Percentiles rank a stretch among this genome's conserved stretches.
Evolutionary conservation across 2,113 vertebrate genomes (phyloP).

Genomic region (Podiceps cristatus): DNA sequence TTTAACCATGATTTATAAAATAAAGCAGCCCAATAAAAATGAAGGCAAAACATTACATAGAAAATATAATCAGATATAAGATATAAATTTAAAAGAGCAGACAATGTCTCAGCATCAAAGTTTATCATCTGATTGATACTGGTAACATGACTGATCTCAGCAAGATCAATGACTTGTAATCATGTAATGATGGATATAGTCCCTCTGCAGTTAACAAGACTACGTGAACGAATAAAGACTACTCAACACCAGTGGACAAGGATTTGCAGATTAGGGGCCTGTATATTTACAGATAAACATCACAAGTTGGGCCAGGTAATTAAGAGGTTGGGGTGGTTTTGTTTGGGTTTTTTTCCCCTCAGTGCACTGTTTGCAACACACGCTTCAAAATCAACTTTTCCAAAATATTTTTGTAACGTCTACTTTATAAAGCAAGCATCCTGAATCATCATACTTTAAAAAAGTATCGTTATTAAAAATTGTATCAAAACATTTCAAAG

Average conservation of each 20-base stretch:
- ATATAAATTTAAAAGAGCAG: neutral
- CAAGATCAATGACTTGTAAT: neutral
- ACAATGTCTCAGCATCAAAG: neutral
- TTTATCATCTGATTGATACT: neutral
- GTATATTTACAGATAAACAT: neutral
- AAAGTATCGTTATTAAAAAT: neutral
- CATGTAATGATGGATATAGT: neutral
- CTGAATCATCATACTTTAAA: neutral
- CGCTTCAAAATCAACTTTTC: neutral
- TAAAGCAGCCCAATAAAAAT: neutral
- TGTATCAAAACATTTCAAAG: neutral
- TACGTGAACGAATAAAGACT: neutral
- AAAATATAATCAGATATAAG: neutral
- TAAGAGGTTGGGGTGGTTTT: neutral
- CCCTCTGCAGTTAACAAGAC: neutral
- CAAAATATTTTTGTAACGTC: neutral
- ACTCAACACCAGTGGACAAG: neutral
- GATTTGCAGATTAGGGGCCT: neutral
- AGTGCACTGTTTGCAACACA: neutral
- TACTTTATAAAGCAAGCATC: neutral
- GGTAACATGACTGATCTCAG: neutral
- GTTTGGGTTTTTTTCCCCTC: fast-evolving
- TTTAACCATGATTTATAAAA: neutral
- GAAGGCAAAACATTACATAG: neutral
- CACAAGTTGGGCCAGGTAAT: neutral